Percentiles rank a stretch among this genome's conserved stretches.
Conservation (phyloP, 2,797 vertebrate genomes). For the Lagorchestes hirsutus region DNA sequence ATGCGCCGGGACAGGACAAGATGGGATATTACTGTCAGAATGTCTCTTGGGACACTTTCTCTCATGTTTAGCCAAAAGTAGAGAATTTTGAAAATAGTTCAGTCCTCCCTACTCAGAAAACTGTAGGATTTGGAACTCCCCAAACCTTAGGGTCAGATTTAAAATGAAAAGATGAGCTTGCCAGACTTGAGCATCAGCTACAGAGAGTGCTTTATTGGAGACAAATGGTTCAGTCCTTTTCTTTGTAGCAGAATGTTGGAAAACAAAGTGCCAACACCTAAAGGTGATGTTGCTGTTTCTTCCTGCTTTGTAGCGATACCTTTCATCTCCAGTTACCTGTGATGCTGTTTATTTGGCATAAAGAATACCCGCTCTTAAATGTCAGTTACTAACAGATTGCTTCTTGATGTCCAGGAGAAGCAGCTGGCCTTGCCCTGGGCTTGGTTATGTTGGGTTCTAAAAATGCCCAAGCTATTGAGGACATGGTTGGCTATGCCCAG, state of each 20-base stretch:
- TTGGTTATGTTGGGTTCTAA: conserved; percentile 99
- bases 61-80: not conserved
- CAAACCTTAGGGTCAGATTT: not conserved
- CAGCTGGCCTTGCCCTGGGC: conserved; percentile 95
- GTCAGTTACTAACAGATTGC: conserved; percentile 12
- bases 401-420: conserved; percentile 90
- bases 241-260: conserved; percentile 28
- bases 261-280: conserved; percentile 15
- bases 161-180: not conserved
- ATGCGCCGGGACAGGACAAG: too few species aligned
- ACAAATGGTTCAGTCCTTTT: not conserved
- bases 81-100: not conserved
- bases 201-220: not conserved
- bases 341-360: conserved; percentile 30
- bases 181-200: too few species aligned
- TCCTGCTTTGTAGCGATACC: not conserved
- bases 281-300: conserved; percentile 25
- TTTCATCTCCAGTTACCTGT: not conserved
- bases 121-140: not conserved
- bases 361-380: not conserved
- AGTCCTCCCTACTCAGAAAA: not conserved
- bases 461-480: conserved; percentile 98
- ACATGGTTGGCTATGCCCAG: conserved; percentile 99
- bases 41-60: not conserved
- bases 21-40: not conserved